Percentiles rank a stretch among this genome's conserved stretches.
These are phyloP conservation scores for Pangasius larnaudii DNA, from an alignment of 2,797 vertebrate genomes.

Conservation along the genomic window DNA sequence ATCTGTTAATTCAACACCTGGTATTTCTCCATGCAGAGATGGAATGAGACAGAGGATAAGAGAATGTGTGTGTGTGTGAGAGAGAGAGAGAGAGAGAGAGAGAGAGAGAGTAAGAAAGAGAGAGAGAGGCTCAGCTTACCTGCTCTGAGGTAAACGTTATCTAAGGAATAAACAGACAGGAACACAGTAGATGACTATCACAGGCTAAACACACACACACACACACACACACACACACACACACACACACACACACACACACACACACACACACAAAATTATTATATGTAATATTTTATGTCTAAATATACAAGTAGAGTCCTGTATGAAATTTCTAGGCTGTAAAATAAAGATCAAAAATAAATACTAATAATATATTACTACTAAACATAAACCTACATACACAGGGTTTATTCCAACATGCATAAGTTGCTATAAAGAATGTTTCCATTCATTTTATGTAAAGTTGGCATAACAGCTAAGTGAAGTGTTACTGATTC, in stretches of 20 bases:
- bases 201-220: conserved; percentile 56
- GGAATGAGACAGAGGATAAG: not conserved
- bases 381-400: not conserved
- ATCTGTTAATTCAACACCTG: not conserved
- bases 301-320: not conserved
- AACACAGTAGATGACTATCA: conserved; percentile 66
- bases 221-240: conserved; percentile 53
- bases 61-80: not conserved
- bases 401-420: not conserved
- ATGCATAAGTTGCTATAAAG: not conserved
- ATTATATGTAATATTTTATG: not conserved
- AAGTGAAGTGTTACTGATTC: not conserved
- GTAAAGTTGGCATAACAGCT: not conserved
- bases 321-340: not conserved
- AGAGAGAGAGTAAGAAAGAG: conserved; percentile 47
- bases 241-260: conserved; percentile 56
- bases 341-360: not conserved
- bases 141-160: conserved; percentile 83
- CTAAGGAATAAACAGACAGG: conserved; percentile 77
- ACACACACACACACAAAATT: conserved; percentile 51
- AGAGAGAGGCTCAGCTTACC: conserved; percentile 74
- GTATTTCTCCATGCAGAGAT: not conserved
- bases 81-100: not conserved
- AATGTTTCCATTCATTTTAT: not conserved
- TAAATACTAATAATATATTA: not conserved